phyloP scores from a whole-genome alignment of 2,797 vertebrate genomes.

The Catamblyrhynchus diadema region DNA sequence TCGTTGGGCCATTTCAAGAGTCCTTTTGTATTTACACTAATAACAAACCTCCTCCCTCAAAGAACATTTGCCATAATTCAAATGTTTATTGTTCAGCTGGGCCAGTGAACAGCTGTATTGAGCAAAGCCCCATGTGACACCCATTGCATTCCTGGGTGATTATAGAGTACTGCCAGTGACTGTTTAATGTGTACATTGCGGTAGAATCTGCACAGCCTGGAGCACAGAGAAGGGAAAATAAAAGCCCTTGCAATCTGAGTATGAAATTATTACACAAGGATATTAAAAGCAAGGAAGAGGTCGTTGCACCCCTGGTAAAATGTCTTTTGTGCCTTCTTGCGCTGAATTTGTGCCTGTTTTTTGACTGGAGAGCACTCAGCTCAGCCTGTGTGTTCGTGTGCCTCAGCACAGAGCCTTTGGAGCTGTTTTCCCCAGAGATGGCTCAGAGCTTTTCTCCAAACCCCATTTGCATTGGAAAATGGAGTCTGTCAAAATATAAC shows the following conservation, averaged over 20 bases:
- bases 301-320: background rate
- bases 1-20: background rate
- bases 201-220: accelerated
- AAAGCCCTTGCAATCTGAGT: background rate
- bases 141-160: slow-evolving; percentile 40
- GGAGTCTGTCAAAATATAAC: background rate
- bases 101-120: slow-evolving; percentile 39
- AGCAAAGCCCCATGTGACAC: slow-evolving; percentile 50
- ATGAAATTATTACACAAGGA: background rate
- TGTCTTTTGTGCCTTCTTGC: background rate
- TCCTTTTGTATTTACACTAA: slow-evolving; percentile 47
- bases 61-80: slow-evolving; percentile 53
- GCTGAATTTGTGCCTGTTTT: background rate
- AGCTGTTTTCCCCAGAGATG: background rate
- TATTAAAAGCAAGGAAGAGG: background rate
- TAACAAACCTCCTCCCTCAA: slow-evolving; percentile 22
- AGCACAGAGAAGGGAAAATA: background rate
- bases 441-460: background rate
- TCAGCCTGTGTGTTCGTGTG: accelerated
- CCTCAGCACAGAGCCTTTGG: background rate
- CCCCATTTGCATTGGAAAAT: background rate
- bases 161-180: background rate
- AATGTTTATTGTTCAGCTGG: slow-evolving; percentile 53
- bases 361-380: background rate
- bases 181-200: background rate